A percentile compares a stretch with the other conserved stretches of the same genome.
Conservation (phyloP, 2,888 invertebrate genomes). For the Xylota segnis region DNA sequence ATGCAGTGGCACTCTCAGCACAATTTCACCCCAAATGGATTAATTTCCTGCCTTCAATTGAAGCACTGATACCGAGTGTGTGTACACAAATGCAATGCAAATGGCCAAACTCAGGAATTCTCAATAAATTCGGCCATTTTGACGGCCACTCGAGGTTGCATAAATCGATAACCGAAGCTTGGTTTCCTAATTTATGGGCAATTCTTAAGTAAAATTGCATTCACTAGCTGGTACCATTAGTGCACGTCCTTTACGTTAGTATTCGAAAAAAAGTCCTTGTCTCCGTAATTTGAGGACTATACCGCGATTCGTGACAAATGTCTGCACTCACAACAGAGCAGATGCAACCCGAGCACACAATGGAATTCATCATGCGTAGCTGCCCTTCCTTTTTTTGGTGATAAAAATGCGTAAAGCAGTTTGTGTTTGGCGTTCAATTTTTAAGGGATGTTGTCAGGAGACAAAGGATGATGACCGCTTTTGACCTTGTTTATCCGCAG, state of each 20-base stretch:
- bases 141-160: too few species aligned
- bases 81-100: neutral
- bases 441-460: slow-evolving; percentile 37
- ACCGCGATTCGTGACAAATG: slow-evolving; percentile 16
- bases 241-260: too few species aligned
- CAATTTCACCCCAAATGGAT: neutral
- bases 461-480: slow-evolving; percentile 58
- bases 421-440: slow-evolving; percentile 27
- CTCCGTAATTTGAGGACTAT: neutral
- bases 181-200: too few species aligned
- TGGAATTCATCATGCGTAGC: slow-evolving; percentile 48
- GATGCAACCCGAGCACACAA: slow-evolving; percentile 50
- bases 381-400: slow-evolving; percentile 14
- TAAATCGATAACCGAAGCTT: too few species aligned
- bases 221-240: too few species aligned
- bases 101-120: neutral
- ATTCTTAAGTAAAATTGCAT: too few species aligned
- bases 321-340: slow-evolving; percentile 53
- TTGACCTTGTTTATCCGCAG: slow-evolving; percentile 65
- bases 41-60: neutral
- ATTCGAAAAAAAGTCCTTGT: neutral
- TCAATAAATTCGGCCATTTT: neutral
- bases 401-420: slow-evolving; percentile 12
- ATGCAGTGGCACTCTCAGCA: neutral
- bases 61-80: neutral